Base-by-base conservation (phyloP, 2,888 invertebrate genomes). In the Drosophila paramelanica region DNA sequence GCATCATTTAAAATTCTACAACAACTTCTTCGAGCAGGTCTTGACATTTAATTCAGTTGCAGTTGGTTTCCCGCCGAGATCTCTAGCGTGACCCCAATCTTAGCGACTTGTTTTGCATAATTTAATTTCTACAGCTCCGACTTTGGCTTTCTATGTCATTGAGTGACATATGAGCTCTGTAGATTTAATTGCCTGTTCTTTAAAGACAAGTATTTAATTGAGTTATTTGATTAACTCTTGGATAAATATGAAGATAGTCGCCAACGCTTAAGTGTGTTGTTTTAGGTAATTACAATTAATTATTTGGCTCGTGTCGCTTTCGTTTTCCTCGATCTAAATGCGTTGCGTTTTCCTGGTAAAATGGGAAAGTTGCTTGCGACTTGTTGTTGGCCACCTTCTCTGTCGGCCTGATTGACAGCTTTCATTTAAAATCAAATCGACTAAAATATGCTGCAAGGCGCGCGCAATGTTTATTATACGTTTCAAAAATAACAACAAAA, bases 391-490 rank as follows among this genome's bases (percentile, higher is more conserved):
- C 58, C 67, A 77, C 74, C 88, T 82, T 71, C 42, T 72, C 71
- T 4, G 0, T 66, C 72, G 79, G 81, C 90, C 76, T 85, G 90
- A 90, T 90, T 90, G 91, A 83, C 90, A 89, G 90, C 90, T 90
- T 90, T 90, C 90, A 90, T 90, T 90, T 89, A 79, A 86, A 77
- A 87, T 87, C 77, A 89, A 86, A 87, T 81, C 75, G 64, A 62
- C 84, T 79, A 55, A 85, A 77, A 83, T 81, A 78, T 76, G 73
- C 66, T 56, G 50, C 60, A 61, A 53, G 43, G 43, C 67, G 60
- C 59, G 47, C 56, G 52, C 73, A 55, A 64, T 58, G 39, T 59
- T 53, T 47, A 59, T 52, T 43, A 33, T 62, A 41, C 56, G 33
- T 61, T 57, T 55, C 55, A 60, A 65, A 73, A 52, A 47, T 59